Evolutionary conservation across 2,797 vertebrate genomes (phyloP), one percentile per base, ranked within the genome.

Genomic region (Sardinella longiceps): DNA sequence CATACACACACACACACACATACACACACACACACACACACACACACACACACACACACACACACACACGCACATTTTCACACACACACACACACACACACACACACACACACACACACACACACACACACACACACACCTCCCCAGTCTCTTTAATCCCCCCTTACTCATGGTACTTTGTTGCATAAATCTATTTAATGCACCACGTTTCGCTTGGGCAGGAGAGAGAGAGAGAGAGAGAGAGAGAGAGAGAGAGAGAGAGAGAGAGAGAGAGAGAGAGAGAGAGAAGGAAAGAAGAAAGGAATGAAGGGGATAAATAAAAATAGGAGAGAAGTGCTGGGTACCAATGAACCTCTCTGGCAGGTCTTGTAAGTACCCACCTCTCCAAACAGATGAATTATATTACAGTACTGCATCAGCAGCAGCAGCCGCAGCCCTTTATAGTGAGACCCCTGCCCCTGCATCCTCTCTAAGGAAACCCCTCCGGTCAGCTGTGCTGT

Each of bases 131-230:
- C 50, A n/a, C 51, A 15, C 51, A 2, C 15, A 5, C 53, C 7
- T 23, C 56, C 56, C 56, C 23, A 10, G n/a, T 25, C 33, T 93
- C 90, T 92, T 93, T 95, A 95, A 95, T 95, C 94, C 93, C 87
- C 85, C 25, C 85, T 88, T 86, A 86, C 91, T 92, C 87, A 90
- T 87, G 90, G 89, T 87, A 90, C 92, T 94, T 94, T 95, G 94
- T 95, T 94, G 94, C 91, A 92, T 94, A 93, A 92, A 95, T 96
- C 93, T 94, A 92, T 93, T 95, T 95, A 95, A 95, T 92, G 91
- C 93, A 9, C 90, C 87, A 89, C 83, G 90, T 94, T 92, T 90
- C 70, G 53, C 82, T 81, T 30, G 10, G 81, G 45, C 80, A 48
- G 56, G 46, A 81, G 39, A 46, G 80, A 43, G 1, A 46, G 77